A percentile compares a stretch with the other conserved stretches of the same genome.
These are phyloP conservation scores for Marisa cornuarietis DNA, from an alignment of 1,140 invertebrate species.

Conservation along the genomic window DNA sequence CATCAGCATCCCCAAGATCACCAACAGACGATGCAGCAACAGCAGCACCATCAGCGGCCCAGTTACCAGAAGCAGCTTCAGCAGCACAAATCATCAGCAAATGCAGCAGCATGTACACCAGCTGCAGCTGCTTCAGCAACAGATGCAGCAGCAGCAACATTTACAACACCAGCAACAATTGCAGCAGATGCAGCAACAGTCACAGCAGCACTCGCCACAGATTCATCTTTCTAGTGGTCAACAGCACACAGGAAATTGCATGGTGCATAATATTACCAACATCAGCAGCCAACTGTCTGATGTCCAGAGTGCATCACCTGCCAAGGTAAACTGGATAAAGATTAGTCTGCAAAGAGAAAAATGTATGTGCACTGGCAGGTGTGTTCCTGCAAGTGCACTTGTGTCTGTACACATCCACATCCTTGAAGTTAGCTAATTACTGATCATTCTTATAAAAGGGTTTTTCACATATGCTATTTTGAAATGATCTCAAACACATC, in stretches of 20 bases:
- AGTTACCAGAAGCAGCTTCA: constrained; percentile 17
- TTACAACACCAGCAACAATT: not conserved
- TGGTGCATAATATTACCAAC: constrained; percentile 35
- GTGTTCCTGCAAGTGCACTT: not conserved
- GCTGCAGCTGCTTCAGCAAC: constrained; percentile 5
- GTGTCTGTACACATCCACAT: not conserved
- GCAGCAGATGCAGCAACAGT: not conserved
- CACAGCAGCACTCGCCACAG: constrained; percentile 19
- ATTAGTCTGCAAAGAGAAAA: too few relatives aligned
- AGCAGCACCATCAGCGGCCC: constrained; percentile 1
- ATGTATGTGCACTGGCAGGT: too few relatives aligned
- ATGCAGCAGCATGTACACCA: not conserved
- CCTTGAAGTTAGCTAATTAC: too few relatives aligned
- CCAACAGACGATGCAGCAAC: constrained; percentile 5
- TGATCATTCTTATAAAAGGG: too few relatives aligned
- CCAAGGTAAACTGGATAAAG: constrained; percentile 6
- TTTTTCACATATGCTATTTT: too few relatives aligned
- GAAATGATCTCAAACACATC: too few relatives aligned
- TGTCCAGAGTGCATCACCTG: not conserved
- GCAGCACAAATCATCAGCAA: constrained; percentile 14
- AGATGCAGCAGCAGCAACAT: constrained; percentile 7
- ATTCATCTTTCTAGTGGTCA: constrained; percentile 5
- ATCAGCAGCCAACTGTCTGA: constrained; percentile 16
- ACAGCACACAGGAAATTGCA: constrained; percentile 19
- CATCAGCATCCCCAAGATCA: constrained; percentile 12